Percentiles rank a stretch among this genome's conserved stretches.
Conservation (phyloP, 1,140 invertebrate genomes). For the Nilaparvata lugens region DNA sequence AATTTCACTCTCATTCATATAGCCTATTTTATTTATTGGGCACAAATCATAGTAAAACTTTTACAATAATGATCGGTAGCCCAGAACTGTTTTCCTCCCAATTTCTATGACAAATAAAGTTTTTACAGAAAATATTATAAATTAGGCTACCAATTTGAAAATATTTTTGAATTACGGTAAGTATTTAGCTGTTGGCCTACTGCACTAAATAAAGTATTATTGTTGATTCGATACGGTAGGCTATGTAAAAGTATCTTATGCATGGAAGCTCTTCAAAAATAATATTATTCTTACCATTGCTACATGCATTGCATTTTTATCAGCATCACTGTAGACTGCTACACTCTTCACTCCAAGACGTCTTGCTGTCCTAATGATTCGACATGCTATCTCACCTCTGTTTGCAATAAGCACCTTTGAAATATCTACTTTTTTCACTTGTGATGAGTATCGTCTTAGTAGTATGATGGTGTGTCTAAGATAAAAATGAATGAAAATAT, state of each 20-base stretch:
- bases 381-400: constrained; percentile 94
- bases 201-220: neutral
- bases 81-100: no score
- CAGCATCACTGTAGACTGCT: constrained; percentile 91
- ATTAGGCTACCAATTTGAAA: no score
- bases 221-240: constrained; percentile 2
- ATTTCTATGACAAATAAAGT: no score
- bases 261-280: neutral
- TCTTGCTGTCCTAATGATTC: constrained; percentile 80
- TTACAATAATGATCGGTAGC: no score
- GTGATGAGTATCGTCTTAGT: neutral
- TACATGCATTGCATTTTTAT: constrained; percentile 72
- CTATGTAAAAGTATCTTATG: neutral
- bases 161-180: no score
- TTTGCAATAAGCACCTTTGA: constrained; percentile 88
- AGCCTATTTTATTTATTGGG: no score
- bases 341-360: constrained; percentile 88
- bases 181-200: no score
- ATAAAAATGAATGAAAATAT: constrained; percentile 2
- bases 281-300: constrained; percentile 44
- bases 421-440: constrained; percentile 35
- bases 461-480: constrained; percentile 5
- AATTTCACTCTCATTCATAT: no score
- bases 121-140: no score
- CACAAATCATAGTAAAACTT: no score